Percentiles rank a stretch among this genome's conserved stretches.
These are phyloP conservation scores for Notodonta ziczac DNA, from an alignment of 2,888 invertebrate genomes.

Conservation along the genomic window DNA sequence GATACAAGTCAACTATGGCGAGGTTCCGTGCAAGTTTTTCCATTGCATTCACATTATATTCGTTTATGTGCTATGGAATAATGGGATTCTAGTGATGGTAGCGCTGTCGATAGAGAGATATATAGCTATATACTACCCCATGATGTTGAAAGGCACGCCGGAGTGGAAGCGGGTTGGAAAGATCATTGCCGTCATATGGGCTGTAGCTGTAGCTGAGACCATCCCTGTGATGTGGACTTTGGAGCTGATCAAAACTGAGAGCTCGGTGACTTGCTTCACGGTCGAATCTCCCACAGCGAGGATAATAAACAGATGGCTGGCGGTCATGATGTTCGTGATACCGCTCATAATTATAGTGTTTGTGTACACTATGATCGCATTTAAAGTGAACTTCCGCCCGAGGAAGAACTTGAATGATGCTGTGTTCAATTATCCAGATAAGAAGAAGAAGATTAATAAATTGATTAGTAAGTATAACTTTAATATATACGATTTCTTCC, in stretches of 20 bases:
- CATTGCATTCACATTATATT: conserved; percentile 35
- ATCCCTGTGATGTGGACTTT: conserved; percentile 37
- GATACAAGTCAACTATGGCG: conserved; percentile 20
- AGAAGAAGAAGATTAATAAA: conserved; percentile 45
- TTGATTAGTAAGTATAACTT: conserved; percentile 38
- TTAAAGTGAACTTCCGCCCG: conserved; percentile 39
- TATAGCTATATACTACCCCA: conserved; percentile 42
- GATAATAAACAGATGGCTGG: conserved; percentile 27
- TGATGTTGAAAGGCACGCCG: conserved; percentile 30
- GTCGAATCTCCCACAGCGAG: conserved; percentile 18
- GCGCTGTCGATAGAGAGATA: conserved; percentile 42
- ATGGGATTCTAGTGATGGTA: conserved; percentile 40
- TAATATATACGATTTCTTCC: background rate
- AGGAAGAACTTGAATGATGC: conserved; percentile 28
- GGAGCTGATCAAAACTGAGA: conserved; percentile 32
- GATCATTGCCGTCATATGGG: conserved; percentile 35
- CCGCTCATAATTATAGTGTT: conserved; percentile 42
- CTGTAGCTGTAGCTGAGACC: conserved; percentile 40
- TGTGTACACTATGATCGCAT: conserved; percentile 43
- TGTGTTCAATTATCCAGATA: conserved; percentile 37
- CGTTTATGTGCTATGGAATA: conserved; percentile 36
- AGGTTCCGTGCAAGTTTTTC: conserved; percentile 31
- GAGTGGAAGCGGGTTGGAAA: conserved; percentile 35
- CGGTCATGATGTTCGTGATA: conserved; percentile 37
- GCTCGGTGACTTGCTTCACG: conserved; percentile 30